Conservation (phyloP, 2,113 vertebrate genomes). For the Cervus canadensis region DNA sequence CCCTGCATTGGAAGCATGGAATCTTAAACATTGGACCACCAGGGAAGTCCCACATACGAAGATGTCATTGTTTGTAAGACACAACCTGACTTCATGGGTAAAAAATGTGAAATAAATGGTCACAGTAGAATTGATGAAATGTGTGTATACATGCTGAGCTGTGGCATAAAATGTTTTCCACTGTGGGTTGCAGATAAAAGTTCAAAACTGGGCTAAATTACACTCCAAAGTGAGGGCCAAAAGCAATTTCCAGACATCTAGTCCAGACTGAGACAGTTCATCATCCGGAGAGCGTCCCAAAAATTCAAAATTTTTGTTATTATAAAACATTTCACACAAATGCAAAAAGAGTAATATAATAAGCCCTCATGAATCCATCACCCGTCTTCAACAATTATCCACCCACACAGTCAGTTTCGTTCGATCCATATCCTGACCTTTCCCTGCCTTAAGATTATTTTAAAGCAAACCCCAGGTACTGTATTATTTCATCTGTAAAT, state of each 20-base stretch:
- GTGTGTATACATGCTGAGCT: neutral
- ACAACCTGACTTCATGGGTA: neutral
- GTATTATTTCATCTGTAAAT: neutral
- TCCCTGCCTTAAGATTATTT: too few species aligned
- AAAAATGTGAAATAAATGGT: neutral
- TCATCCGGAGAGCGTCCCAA: rapidly evolving
- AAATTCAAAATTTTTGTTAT: neutral
- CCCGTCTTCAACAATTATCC: neutral
- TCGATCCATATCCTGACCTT: neutral
- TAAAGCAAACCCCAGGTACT: neutral
- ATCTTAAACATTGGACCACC: neutral
- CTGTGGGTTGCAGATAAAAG: neutral
- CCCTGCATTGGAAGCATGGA: neutral
- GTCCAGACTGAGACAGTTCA: neutral
- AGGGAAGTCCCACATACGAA: neutral
- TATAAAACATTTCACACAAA: neutral
- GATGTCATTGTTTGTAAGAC: neutral
- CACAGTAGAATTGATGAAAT: neutral
- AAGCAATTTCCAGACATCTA: neutral
- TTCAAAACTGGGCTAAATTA: neutral
- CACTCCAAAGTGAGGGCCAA: neutral
- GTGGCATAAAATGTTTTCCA: neutral
- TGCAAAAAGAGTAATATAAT: too few species aligned
- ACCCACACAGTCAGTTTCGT: neutral
- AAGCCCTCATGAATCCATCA: neutral